Base-by-base conservation (phyloP, 1,140 invertebrate genomes). In the Samia ricini region DNA sequence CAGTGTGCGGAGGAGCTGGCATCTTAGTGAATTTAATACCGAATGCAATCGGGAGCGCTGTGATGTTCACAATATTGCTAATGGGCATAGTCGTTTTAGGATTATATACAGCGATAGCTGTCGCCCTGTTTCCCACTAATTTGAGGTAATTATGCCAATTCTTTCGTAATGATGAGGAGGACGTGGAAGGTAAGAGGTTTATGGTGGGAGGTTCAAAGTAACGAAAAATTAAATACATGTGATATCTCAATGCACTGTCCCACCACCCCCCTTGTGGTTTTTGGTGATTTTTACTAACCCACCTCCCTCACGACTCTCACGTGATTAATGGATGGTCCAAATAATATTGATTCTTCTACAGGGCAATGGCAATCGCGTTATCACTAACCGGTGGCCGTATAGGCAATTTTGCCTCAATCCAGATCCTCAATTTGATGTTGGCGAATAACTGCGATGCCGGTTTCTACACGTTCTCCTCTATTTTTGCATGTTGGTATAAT, bases 81-180 rank as follows among this genome's bases (percentile, higher is more conserved):
- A 42, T 72, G 56, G 81, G 75, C 0, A 57, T 81, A 6, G 51
- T 81, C 8, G 68, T 77, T 10, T 12, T 76, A 6, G 80, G 81
- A 3, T 56, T 85, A 12, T 81, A 85, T 33, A 77, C 77, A 0
- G 76, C 83, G 0, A 82, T 83, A 7, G 58, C 64, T 15, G 74
- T 85, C 0, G 66, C 79, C 0, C 56, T 83, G 8, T 85, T 82
- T 62, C 83, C 83, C 15, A 85, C 83, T 0, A 64, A 76, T 60
- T 61, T 85, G 4, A 81, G 83, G 83, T 83, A 65, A 15, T 42
- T 42, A n/a, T n/a, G n/a, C n/a, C n/a, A n/a, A n/a, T n/a, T n/a
- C n/a, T n/a, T n/a, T n/a, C n/a, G n/a, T n/a, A n/a, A n/a, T n/a
- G n/a, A n/a, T n/a, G n/a, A n/a, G n/a, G n/a, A n/a, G n/a, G n/a